Evolutionary conservation across 2,888 invertebrate genomes (phyloP).

Genomic region (Stenotaenia linearis): DNA sequence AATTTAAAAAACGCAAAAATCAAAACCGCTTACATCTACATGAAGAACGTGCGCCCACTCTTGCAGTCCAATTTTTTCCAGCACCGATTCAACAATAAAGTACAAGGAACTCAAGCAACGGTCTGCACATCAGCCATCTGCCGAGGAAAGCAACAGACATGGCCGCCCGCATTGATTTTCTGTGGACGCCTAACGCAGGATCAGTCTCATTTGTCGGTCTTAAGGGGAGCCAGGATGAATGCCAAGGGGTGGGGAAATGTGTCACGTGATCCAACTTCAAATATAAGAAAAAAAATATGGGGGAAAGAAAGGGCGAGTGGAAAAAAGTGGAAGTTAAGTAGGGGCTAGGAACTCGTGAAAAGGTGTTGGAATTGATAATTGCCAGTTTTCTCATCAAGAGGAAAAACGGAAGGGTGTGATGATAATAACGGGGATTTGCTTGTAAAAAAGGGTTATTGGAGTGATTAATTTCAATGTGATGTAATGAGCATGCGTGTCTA

Average conservation of each 20-base stretch:
- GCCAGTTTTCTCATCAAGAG: background rate
- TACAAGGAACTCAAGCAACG: slow-evolving; percentile 26
- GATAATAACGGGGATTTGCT: background rate
- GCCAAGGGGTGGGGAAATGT: slow-evolving; percentile 16
- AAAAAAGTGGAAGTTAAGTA: background rate
- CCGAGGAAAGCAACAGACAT: slow-evolving; percentile 24
- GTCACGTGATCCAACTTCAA: slow-evolving; percentile 22
- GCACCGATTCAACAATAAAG: slow-evolving; percentile 17
- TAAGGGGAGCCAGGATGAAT: slow-evolving; percentile 21
- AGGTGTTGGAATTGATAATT: slow-evolving; percentile 15
- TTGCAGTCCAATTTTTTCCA: background rate
- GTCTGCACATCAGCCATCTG: slow-evolving; percentile 26
- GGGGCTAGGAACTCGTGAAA: background rate
- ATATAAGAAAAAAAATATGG: background rate
- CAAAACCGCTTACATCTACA: background rate
- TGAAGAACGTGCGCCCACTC: background rate
- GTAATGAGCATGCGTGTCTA: background rate
- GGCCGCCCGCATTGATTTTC: slow-evolving; percentile 24
- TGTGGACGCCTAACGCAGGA: slow-evolving; percentile 13
- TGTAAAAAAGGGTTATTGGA: background rate
- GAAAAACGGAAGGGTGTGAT: background rate
- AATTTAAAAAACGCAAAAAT: background rate
- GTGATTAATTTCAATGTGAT: slow-evolving; percentile 3
- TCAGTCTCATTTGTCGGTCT: slow-evolving; percentile 26
- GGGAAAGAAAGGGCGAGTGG: background rate